Evolutionary conservation across 2,113 vertebrate species (phyloP), one percentile per base, ranked within the genome.

Genomic region (Cavia aperea): DNA sequence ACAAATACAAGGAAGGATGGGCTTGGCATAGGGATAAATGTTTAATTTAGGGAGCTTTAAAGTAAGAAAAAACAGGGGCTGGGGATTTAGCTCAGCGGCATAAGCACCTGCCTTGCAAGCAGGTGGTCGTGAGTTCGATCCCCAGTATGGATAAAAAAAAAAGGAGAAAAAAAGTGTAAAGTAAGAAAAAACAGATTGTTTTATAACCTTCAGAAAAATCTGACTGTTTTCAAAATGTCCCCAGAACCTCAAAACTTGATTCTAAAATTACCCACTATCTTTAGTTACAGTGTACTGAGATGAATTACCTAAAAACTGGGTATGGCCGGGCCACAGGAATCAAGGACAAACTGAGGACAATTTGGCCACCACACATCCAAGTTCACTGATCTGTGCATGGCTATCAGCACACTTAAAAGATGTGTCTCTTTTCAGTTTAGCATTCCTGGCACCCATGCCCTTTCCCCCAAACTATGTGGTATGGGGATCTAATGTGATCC

Each of bases 201-300:
- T 78, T 56, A 49, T 43, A 46, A 68, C 21, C 11, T 73, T 26
- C 10, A 23, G 79, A 81, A 86, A 31, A 93, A 68, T 46, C 65
- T 12, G 10, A 24, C 16, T 73, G 54, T 26, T 72, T 68, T 58
- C 56, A 72, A 46, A 77, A 56, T 73, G 81, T 70, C 60, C 58
- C 13, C 46, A 51, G 39, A 43, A 82, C 8, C 31, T 91, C 18
- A 91, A 75, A 89, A 51, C 14, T 79, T 36, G 49, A 78, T 65
- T 93, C 68, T 68, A 54, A 92, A 94, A 72, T 49, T 60, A 95
- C 18, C 39, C n/a, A 33, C 39, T 58, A n/a, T 81, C 39, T 84
- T 46, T 9, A 29, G 33, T 93, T 65, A 46, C 68, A 23, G 5
- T 49, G 5, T 16, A 19, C n/a, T 66, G 56, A 12, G 18, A 62